These are phyloP conservation scores for Enteromius unitaeniatus DNA, from an alignment of 2,797 vertebrate species.

Conservation along the genomic window DNA sequence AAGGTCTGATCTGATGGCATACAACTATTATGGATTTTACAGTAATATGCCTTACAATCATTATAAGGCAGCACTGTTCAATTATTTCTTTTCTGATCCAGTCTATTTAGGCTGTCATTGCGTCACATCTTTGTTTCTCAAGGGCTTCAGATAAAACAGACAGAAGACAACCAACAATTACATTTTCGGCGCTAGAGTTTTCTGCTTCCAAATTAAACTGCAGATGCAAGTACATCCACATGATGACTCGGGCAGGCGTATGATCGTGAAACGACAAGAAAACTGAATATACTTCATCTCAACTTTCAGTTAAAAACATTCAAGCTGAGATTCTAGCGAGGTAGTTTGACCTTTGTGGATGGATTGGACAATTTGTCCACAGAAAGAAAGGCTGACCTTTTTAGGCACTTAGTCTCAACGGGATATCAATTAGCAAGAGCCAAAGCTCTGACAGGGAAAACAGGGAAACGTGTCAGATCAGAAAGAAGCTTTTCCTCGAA, in stretches of 20 bases:
- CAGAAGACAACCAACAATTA: slow-evolving; percentile 19
- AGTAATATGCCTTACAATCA: not conserved
- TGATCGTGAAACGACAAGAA: not conserved
- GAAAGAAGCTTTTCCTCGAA: slow-evolving; percentile 37
- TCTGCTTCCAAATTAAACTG: slow-evolving; percentile 14
- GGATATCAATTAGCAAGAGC: slow-evolving; percentile 66
- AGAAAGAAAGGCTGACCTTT: slow-evolving; percentile 69
- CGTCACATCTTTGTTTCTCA: slow-evolving; percentile 1
- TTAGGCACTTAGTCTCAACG: slow-evolving; percentile 66
- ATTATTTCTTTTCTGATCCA: not conserved
- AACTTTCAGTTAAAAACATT: slow-evolving; percentile 59
- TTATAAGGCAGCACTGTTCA: not conserved
- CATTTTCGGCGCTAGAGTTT: not conserved
- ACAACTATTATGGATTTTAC: slow-evolving; percentile 27
- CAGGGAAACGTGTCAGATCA: slow-evolving; percentile 29
- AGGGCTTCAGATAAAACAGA: not conserved
- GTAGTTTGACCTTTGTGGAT: slow-evolving; percentile 64
- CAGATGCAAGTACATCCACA: slow-evolving; percentile 7
- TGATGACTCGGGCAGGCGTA: not conserved
- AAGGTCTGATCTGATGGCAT: slow-evolving; percentile 28
- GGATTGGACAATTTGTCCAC: slow-evolving; percentile 59
- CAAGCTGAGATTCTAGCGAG: slow-evolving; percentile 58
- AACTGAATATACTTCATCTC: slow-evolving; percentile 34
- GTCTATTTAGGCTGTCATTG: slow-evolving; percentile 1
- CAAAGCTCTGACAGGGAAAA: slow-evolving; percentile 37